These are phyloP conservation scores for Anolis apletophallus DNA, from an alignment of 2,797 vertebrate species.

Conservation along the genomic window DNA sequence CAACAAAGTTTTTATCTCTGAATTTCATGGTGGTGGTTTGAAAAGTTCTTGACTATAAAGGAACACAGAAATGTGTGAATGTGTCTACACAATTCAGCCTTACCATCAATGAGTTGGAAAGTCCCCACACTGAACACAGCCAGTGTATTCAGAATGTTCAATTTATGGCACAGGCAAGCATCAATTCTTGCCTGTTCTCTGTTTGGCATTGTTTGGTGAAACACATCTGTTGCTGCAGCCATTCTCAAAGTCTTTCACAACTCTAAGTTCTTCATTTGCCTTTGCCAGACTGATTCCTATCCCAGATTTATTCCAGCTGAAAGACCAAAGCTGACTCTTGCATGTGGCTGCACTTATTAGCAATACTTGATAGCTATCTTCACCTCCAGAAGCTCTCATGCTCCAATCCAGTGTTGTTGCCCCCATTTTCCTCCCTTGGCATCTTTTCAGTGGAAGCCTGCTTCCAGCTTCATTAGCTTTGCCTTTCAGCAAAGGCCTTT, in stretches of 20 bases:
- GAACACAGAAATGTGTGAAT: conserved; percentile 26
- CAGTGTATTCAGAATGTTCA: background rate
- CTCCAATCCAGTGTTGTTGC: conserved; percentile 9
- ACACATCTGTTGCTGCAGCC: conserved; percentile 73
- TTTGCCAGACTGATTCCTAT: conserved; percentile 66
- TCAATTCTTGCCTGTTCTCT: conserved; percentile 19
- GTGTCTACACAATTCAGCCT: conserved; percentile 30
- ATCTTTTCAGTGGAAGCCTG: fast-evolving
- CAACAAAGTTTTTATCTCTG: conserved; percentile 40
- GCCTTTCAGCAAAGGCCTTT: conserved; percentile 30
- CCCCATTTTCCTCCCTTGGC: conserved; percentile 12
- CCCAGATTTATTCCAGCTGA: conserved; percentile 57
- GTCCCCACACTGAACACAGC: background rate
- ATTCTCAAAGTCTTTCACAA: conserved; percentile 65
- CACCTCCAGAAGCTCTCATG: background rate
- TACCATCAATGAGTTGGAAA: conserved; percentile 55
- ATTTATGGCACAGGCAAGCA: too few species aligned
- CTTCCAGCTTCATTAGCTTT: background rate
- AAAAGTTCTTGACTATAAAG: conserved; percentile 26
- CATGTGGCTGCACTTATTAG: conserved; percentile 65
- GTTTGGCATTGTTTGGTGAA: conserved; percentile 65
- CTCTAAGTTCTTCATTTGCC: conserved; percentile 39
- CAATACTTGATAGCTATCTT: conserved; percentile 37
- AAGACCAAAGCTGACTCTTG: conserved; percentile 57
- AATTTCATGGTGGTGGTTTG: conserved; percentile 40